A percentile compares a stretch with the other conserved stretches of the same genome.
Evolutionary conservation across 2,888 invertebrate species (phyloP).

Genomic region (Sabellastarte sp.): DNA sequence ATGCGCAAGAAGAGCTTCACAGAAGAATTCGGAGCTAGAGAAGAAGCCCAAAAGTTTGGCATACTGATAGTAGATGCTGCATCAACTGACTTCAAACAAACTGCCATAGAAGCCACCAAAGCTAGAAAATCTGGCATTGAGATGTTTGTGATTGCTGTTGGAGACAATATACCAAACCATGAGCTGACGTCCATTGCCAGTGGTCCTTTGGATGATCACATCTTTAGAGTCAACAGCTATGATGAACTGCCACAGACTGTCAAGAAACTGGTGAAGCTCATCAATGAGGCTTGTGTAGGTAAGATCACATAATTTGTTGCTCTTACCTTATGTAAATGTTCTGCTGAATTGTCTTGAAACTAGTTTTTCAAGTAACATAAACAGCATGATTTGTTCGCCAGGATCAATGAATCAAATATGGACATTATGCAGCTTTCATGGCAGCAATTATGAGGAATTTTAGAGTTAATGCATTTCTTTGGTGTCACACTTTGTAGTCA

Average conservation of each 20-base stretch:
- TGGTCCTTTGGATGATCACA: neutral
- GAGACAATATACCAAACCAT: conserved; percentile 27
- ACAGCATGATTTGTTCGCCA: no score
- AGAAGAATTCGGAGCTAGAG: conserved; percentile 24
- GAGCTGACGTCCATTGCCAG: conserved; percentile 13
- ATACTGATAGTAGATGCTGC: conserved; percentile 36
- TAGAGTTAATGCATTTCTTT: no score
- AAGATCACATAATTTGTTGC: neutral
- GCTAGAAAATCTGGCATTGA: conserved; percentile 25
- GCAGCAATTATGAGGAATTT: no score
- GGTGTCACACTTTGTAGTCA: no score
- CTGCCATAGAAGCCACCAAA: conserved; percentile 6
- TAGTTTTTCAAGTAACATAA: no score
- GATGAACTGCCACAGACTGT: neutral
- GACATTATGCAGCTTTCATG: no score
- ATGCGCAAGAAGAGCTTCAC: conserved; percentile 29
- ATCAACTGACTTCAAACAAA: neutral
- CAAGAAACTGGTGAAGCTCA: neutral
- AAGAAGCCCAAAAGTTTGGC: conserved; percentile 34
- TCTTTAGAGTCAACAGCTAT: neutral
- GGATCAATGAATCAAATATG: no score
- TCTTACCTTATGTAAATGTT: no score
- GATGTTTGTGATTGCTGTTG: conserved; percentile 42
- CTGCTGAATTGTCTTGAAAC: no score
- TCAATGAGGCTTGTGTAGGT: neutral